Base-by-base conservation (phyloP, 1,140 invertebrate species). In the Prorops nasuta region DNA sequence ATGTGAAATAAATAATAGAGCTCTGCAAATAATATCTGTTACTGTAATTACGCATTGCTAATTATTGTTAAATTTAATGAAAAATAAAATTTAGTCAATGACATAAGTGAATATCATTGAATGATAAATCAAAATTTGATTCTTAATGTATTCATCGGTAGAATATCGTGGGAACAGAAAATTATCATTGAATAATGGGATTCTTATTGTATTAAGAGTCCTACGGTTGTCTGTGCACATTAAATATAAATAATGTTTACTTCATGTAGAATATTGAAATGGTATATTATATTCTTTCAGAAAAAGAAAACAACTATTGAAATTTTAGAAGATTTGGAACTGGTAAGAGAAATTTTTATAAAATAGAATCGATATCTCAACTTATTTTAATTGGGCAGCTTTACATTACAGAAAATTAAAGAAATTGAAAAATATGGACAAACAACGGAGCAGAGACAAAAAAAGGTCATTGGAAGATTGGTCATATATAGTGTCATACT, bases 221-320 rank as follows among this genome's bases (percentile, higher is more conserved):
- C 45, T 41, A 49, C 14, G 18, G 21, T n/a, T 40, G 17, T 38
- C 42, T 42, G 34, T 37, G 24, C 19, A 38, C 37, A 49, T 46
- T 8, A 2, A 24, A 14, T 38, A 44, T 16, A 17, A 12, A 31
- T 16, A 9, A 8, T 14, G 14, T 34, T 12, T 35, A 38, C 0
- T 46, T 16, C 2, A 35, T 38, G 49, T 44, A 0, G 20, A 12
- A 20, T 19, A 16, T 18, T 40, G n/a, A 34, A 31, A 41, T 36
- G 10, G 50, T 22, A 42, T 50, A 44, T 35, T 32, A 46, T 72
- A 68, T 65, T 64, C 54, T 86, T 86, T 19, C 79, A 93, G 90
- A 89, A 85, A 80, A 90, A 90, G 78, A 88, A 86, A 78, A 86
- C 85, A 14, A 89, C 89, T 16, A 81, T 83, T 43, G 86, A 89